These are phyloP conservation scores for Diprion similis DNA, from an alignment of 1,140 invertebrate genomes.

Conservation along the genomic window DNA sequence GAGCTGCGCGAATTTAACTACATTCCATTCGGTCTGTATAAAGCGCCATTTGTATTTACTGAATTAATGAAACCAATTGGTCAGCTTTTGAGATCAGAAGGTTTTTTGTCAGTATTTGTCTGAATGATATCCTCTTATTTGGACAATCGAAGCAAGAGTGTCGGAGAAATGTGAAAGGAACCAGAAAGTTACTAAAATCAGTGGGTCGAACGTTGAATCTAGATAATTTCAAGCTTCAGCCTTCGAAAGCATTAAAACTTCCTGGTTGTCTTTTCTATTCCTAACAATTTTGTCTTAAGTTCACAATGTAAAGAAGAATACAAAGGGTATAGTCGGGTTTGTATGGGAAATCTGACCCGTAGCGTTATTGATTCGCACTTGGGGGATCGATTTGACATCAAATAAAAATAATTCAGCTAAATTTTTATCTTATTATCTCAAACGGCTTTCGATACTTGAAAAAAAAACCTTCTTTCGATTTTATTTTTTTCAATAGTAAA, in stretches of 20 bases:
- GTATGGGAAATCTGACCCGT: too few species aligned
- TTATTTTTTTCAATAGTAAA: too few species aligned
- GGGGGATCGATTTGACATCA: too few species aligned
- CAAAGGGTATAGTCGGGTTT: too few species aligned
- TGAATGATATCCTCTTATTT: slow-evolving; percentile 21
- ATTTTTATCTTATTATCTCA: too few species aligned
- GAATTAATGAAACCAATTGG: slow-evolving; percentile 35
- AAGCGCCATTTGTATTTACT: slow-evolving; percentile 2
- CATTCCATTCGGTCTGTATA: slow-evolving; percentile 35
- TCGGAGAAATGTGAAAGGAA: slow-evolving; percentile 20
- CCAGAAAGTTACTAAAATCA: slow-evolving; percentile 16
- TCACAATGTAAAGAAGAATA: slow-evolving; percentile 11
- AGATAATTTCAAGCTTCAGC: slow-evolving; percentile 22
- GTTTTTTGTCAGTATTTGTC: slow-evolving; percentile 19
- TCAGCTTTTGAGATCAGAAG: slow-evolving; percentile 9
- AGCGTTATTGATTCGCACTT: too few species aligned
- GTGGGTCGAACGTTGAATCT: slow-evolving; percentile 29
- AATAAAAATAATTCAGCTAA: too few species aligned
- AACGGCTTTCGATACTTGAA: too few species aligned
- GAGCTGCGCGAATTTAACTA: slow-evolving; percentile 32
- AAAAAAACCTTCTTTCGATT: too few species aligned
- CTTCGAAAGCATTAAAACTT: slow-evolving; percentile 22
- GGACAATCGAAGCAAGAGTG: slow-evolving; percentile 14
- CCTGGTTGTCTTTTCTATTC: slow-evolving; percentile 30
- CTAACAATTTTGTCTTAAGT: slow-evolving; percentile 4